Evolutionary conservation across 2,797 vertebrate genomes (phyloP).

Genomic region (Girardinus metallicus): DNA sequence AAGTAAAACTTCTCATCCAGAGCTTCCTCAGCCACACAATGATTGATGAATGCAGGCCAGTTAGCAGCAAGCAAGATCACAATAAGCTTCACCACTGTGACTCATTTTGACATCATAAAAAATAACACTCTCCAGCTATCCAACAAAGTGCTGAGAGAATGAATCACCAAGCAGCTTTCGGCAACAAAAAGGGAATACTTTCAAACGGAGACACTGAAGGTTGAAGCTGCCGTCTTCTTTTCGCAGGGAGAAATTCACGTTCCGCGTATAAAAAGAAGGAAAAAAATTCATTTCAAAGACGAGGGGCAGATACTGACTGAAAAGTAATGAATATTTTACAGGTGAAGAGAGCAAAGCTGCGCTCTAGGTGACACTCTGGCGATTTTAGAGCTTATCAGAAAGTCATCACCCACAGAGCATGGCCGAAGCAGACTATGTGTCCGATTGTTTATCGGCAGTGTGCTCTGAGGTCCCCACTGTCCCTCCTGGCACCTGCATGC

Average conservation of each 20-base stretch:
- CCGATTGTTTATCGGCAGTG: slow-evolving; percentile 71
- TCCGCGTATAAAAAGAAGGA: slow-evolving; percentile 57
- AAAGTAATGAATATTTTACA: slow-evolving; percentile 83
- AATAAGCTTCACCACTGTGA: slow-evolving; percentile 46
- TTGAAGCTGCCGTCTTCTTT: slow-evolving; percentile 49
- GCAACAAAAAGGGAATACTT: slow-evolving; percentile 48
- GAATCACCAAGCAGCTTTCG: slow-evolving; percentile 53
- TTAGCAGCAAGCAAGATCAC: slow-evolving; percentile 52
- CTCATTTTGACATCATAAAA: slow-evolving; percentile 39
- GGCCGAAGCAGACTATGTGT: slow-evolving; percentile 51
- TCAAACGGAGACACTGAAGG: slow-evolving; percentile 36
- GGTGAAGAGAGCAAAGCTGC: slow-evolving; percentile 57
- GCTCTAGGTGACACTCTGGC: slow-evolving; percentile 62
- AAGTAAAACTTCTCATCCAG: slow-evolving; percentile 18
- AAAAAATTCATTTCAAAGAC: slow-evolving; percentile 69
- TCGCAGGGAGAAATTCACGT: slow-evolving; percentile 47
- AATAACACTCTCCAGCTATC: slow-evolving; percentile 37
- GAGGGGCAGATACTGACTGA: slow-evolving; percentile 60
- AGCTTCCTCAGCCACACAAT: slow-evolving; percentile 23
- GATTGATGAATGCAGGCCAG: slow-evolving; percentile 30
- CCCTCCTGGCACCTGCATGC: slow-evolving; percentile 31
- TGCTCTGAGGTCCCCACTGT: slow-evolving; percentile 44
- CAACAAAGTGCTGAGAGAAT: slow-evolving; percentile 32
- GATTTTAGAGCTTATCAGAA: slow-evolving; percentile 77
- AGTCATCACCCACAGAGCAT: slow-evolving; percentile 58